These are phyloP conservation scores for Mimachlamys varia DNA, from an alignment of 2,888 invertebrate genomes.

Conservation along the genomic window DNA sequence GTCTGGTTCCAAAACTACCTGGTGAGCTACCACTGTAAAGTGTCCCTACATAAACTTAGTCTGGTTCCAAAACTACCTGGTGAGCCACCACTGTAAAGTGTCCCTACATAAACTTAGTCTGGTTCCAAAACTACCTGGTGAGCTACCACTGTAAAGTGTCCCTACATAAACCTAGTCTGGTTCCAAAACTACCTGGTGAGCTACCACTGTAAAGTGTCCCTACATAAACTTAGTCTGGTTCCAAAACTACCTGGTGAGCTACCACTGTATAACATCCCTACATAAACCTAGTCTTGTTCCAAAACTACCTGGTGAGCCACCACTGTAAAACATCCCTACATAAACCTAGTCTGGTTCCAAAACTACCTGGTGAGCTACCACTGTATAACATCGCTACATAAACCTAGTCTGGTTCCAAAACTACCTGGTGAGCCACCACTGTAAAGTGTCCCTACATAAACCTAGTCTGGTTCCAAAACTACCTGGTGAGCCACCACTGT, in stretches of 20 bases:
- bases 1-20: conserved; percentile 76
- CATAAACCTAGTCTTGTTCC: background rate
- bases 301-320: conserved; percentile 78
- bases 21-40: conserved; percentile 66
- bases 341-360: conserved; percentile 55
- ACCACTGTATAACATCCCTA: background rate
- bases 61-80: conserved; percentile 80
- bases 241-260: conserved; percentile 79
- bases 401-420: conserved; percentile 63
- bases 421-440: conserved; percentile 75
- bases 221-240: background rate
- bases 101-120: background rate
- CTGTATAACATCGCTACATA: background rate
- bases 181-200: conserved; percentile 80
- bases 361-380: conserved; percentile 76
- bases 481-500: conserved; percentile 73
- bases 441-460: background rate
- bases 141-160: conserved; percentile 46
- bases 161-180: background rate
- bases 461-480: conserved; percentile 68
- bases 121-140: conserved; percentile 80
- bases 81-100: conserved; percentile 56
- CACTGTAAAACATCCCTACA: background rate
- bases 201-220: background rate
- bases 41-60: background rate